Conservation (phyloP, 2,888 invertebrate species). For the Craniophora ligustri region DNA sequence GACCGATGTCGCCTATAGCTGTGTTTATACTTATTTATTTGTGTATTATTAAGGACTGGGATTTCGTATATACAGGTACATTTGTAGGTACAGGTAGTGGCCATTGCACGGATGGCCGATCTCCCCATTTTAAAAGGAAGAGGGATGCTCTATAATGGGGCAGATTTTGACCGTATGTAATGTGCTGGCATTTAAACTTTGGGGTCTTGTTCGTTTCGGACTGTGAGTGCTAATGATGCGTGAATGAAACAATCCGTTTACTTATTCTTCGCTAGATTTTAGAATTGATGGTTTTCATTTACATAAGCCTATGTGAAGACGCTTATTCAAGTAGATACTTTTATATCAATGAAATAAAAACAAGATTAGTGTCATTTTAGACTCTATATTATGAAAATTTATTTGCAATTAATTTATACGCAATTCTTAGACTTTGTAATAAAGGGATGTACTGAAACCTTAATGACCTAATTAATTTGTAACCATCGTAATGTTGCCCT, state of each 20-base stretch:
- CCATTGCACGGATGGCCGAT: slow-evolving; percentile 82
- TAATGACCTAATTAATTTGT: neutral
- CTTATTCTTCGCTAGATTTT: slow-evolving; percentile 54
- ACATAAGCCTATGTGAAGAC: too few species aligned
- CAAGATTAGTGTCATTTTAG: too few species aligned
- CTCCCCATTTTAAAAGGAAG: slow-evolving; percentile 75
- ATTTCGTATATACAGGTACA: slow-evolving; percentile 76
- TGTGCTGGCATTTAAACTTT: slow-evolving; percentile 68
- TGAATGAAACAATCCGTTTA: slow-evolving; percentile 74
- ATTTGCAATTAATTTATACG: too few species aligned
- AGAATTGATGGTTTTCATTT: slow-evolving; percentile 25
- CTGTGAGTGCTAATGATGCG: slow-evolving; percentile 80
- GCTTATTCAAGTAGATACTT: neutral
- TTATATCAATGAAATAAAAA: too few species aligned
- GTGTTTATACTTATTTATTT: slow-evolving; percentile 75
- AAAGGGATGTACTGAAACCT: too few species aligned
- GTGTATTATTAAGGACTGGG: slow-evolving; percentile 79
- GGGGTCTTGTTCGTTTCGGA: slow-evolving; percentile 75
- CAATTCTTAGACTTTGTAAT: too few species aligned
- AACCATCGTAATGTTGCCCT: neutral
- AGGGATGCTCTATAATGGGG: slow-evolving; percentile 77
- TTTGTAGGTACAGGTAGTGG: slow-evolving; percentile 75
- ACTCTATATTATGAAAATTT: too few species aligned
- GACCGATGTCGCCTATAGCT: slow-evolving; percentile 73
- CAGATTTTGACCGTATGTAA: slow-evolving; percentile 72